Conservation (phyloP, 1,140 invertebrate species). For the Leptopilina boulardi region DNA sequence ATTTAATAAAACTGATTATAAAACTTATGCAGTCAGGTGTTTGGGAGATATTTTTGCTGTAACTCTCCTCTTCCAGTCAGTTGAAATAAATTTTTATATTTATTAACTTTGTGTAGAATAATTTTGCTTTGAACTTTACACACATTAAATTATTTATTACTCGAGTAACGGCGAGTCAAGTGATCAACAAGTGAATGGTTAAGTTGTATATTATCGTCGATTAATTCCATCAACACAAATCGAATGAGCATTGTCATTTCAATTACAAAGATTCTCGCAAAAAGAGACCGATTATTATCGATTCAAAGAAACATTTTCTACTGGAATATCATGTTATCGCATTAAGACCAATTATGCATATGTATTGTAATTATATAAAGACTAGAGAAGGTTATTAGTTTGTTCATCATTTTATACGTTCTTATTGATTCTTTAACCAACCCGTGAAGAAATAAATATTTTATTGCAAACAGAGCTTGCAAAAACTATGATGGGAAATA, state of each 20-base stretch:
- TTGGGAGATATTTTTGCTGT: not conserved
- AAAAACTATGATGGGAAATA: not conserved
- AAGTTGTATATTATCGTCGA: conserved; percentile 28
- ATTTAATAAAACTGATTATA: not conserved
- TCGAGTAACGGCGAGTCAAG: conserved; percentile 16
- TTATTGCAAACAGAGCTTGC: not conserved
- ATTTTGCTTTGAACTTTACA: conserved; percentile 9
- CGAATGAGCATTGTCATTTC: conserved; percentile 23
- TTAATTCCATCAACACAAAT: conserved; percentile 28
- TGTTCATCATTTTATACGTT: not conserved
- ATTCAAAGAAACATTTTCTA: conserved; percentile 1
- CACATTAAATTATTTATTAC: conserved; percentile 29
- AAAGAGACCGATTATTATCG: not conserved
- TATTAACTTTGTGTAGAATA: conserved; percentile 24
- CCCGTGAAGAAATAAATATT: not conserved
- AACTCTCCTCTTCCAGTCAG: not conserved
- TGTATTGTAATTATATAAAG: conserved; percentile 5
- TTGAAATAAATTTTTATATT: not conserved
- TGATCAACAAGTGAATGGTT: conserved; percentile 17
- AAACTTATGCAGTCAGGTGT: not conserved
- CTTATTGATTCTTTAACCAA: not conserved
- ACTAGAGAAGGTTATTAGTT: not conserved
- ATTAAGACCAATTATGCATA: conserved; percentile 24
- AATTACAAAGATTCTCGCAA: conserved; percentile 6
- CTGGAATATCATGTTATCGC: not conserved